These are phyloP conservation scores for Typhlomys cinereus DNA, from an alignment of 2,113 vertebrate genomes.

Conservation along the genomic window DNA sequence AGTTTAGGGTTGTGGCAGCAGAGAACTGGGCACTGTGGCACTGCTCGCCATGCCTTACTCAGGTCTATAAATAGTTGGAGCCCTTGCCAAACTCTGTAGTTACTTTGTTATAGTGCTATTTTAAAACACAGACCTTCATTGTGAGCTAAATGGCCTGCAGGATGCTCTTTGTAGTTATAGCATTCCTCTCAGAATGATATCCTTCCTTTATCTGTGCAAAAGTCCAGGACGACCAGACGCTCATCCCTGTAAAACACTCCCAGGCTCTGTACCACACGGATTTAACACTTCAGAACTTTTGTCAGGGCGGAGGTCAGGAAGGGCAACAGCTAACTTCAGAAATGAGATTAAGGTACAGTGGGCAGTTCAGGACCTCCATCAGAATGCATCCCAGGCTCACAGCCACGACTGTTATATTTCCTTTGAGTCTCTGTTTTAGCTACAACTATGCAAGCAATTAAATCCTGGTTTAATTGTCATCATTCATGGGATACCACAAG, in stretches of 20 bases:
- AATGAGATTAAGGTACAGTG: neutral
- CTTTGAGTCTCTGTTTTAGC: neutral
- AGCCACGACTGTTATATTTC: neutral
- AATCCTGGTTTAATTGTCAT: neutral
- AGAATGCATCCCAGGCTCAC: neutral
- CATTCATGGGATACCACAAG: neutral
- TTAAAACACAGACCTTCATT: conserved; percentile 87
- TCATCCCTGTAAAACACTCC: neutral
- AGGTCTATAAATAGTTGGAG: conserved; percentile 82
- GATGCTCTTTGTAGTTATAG: conserved; percentile 83
- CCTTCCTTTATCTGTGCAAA: conserved; percentile 78
- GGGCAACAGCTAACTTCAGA: neutral
- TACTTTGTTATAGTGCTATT: conserved; percentile 88
- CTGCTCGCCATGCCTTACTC: conserved; percentile 75
- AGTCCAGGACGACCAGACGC: conserved; percentile 55
- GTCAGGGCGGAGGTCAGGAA: conserved; percentile 14
- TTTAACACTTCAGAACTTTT: conserved; percentile 32
- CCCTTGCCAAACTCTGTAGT: conserved; percentile 83
- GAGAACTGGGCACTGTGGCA: conserved; percentile 72
- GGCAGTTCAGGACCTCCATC: neutral
- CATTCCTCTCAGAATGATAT: conserved; percentile 82
- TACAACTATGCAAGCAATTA: neutral
- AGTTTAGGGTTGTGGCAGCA: conserved; percentile 83
- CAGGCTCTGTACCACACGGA: neutral
- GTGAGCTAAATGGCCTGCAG: conserved; percentile 84